Conservation (phyloP, 2,888 invertebrate genomes). For the Palloptera scutellata region DNA sequence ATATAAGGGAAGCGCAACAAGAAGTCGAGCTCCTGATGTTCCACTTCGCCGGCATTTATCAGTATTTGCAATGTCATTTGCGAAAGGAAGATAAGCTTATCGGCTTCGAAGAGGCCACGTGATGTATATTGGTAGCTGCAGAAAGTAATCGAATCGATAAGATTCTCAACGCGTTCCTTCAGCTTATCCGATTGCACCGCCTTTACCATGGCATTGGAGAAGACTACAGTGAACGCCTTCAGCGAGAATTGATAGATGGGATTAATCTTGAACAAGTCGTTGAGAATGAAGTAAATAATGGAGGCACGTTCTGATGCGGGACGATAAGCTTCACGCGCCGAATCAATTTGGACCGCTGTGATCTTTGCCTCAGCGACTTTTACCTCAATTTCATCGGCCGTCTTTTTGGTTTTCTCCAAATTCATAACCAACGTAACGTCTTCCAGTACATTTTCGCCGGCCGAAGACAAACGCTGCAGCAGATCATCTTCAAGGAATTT, state of each 20-base stretch:
- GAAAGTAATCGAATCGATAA: constrained; percentile 89
- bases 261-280: constrained; percentile 90
- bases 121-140: constrained; percentile 88
- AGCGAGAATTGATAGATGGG: constrained; percentile 95
- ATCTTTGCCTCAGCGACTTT: constrained; percentile 88
- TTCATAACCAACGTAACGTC: constrained; percentile 91
- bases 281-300: constrained; percentile 90
- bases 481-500: constrained; percentile 93
- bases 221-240: constrained; percentile 92
- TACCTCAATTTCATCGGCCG: constrained; percentile 86
- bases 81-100: constrained; percentile 89
- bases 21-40: constrained; percentile 82
- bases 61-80: constrained; percentile 83
- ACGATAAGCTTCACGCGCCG: constrained; percentile 87
- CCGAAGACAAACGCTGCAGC: constrained; percentile 84
- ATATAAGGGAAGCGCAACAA: constrained; percentile 83
- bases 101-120: constrained; percentile 88
- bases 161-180: constrained; percentile 74
- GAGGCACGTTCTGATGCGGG: constrained; percentile 88
- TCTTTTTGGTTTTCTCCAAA: constrained; percentile 91
- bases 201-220: constrained; percentile 77
- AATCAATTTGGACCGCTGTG: constrained; percentile 88
- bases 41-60: constrained; percentile 71
- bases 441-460: constrained; percentile 90
- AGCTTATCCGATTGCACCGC: constrained; percentile 77